Base-by-base conservation (phyloP, 1,140 invertebrate genomes). In the Brachionus koreanus region DNA sequence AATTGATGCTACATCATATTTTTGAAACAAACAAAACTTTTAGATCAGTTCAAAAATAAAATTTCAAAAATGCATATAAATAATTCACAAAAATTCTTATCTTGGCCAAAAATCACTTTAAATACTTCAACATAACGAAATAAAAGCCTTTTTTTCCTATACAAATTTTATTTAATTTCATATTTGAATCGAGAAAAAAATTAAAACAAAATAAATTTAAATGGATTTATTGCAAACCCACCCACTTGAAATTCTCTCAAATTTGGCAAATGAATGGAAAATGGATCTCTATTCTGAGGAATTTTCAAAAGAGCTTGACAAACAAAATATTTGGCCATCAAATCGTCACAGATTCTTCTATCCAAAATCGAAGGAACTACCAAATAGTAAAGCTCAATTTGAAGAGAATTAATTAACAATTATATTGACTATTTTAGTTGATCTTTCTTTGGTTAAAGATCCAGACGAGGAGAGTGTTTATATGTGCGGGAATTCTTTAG, bases 401-500 rank as follows among this genome's bases (percentile, higher is more conserved):
- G n/a, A 46, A 39, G 46, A n/a, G 29, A 43, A 75, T 19, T 46
- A 6, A 25, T 42, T 25, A 74, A 79, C 12, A 16, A 13, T 52
- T 43, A 10, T 76, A 67, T 79, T 43, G 9, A 35, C 2, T 61
- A 25, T 61, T 79, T n/a, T 35, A 79, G 76, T 79, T 12, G 76
- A 79, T 79, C 2, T 42, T 7, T 57, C 49, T 65, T 43, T 79
- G 23, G 29, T 79, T 10, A 33, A 79, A 19, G 23, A 65, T 13
- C 76, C 76, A n/a, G 76, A 79, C 5, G 49, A 33, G 16, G 90
- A 91, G 16, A 89, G 88, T 85, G 86, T 91, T 9, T 91, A 91
- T 85, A 87, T 91, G 37, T 90, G 89, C 84, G 90, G 90, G 0
- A 90, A 91, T 85, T 91, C 90, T 4, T 86, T 91, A 1, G 91